These are phyloP conservation scores for Crocidura indochinensis DNA, from an alignment of 2,797 vertebrate genomes.

Conservation along the genomic window DNA sequence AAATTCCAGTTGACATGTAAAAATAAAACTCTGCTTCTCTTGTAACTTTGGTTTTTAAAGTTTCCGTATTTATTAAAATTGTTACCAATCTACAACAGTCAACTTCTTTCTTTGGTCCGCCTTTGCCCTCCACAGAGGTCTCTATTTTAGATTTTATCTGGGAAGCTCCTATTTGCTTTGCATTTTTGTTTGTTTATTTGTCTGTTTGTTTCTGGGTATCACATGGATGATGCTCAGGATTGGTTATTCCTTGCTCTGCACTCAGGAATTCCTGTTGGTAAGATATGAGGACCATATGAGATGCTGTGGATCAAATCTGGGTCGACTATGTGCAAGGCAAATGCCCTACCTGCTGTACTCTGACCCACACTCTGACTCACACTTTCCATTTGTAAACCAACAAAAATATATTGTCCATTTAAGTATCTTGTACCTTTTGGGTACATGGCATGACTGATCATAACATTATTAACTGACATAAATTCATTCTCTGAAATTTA, in stretches of 20 bases:
- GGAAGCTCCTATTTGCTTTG: not conserved
- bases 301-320: no score
- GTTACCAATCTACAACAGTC: not conserved
- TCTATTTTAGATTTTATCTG: not conserved
- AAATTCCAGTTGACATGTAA: not conserved
- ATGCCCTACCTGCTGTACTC: no score
- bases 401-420: not conserved
- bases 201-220: no score
- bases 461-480: not conserved
- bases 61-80: not conserved
- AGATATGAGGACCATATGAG: no score
- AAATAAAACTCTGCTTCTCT: not conserved
- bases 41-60: not conserved
- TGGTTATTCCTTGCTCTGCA: no score
- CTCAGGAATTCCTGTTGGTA: no score
- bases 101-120: not conserved
- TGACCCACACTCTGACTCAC: no score
- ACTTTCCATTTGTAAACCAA: not conserved
- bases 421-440: conserved; percentile 11
- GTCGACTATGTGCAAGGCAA: no score
- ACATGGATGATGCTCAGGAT: no score
- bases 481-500: conserved; percentile 10
- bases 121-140: not conserved
- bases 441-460: not conserved
- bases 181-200: no score